phyloP scores from a whole-genome alignment of 1,140 invertebrate genomes.

The Sesamia nonagrioides region DNA sequence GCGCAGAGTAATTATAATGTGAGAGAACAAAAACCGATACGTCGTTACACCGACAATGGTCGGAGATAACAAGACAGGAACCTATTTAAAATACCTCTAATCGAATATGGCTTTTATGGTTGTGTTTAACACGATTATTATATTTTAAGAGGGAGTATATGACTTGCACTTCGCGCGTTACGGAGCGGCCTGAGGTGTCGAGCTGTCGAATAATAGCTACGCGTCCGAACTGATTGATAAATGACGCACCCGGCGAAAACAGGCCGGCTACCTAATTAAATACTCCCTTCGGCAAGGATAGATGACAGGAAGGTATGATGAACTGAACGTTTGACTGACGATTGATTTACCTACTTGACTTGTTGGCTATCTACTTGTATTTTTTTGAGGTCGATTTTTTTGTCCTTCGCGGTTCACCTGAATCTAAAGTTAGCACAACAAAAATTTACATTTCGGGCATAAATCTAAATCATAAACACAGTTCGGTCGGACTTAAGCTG shows the following conservation, averaged over 20 bases:
- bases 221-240: conserved; percentile 85
- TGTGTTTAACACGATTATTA: conserved; percentile 88
- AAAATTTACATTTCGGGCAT: too few relatives aligned
- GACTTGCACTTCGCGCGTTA: conserved; percentile 84
- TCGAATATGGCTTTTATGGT: conserved; percentile 87
- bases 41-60: conserved; percentile 79
- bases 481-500: too few relatives aligned
- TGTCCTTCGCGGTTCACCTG: too few relatives aligned
- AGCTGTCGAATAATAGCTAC: conserved; percentile 84
- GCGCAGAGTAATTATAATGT: conserved; percentile 79
- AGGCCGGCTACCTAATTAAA: conserved; percentile 85
- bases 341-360: conserved; percentile 57
- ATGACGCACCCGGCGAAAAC: conserved; percentile 84
- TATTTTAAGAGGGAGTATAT: conserved; percentile 87
- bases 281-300: conserved; percentile 66
- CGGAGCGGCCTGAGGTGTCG: conserved; percentile 77
- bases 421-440: too few relatives aligned
- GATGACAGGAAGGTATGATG: conserved; percentile 61
- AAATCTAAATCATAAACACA: too few relatives aligned
- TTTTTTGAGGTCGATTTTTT: background rate
- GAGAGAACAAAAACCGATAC: conserved; percentile 79
- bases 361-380: conserved; percentile 6
- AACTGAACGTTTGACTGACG: conserved; percentile 61
- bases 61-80: conserved; percentile 84
- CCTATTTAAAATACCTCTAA: conserved; percentile 85